Evolutionary conservation across 2,888 invertebrate genomes (phyloP).

Genomic region (Phortica magna): DNA sequence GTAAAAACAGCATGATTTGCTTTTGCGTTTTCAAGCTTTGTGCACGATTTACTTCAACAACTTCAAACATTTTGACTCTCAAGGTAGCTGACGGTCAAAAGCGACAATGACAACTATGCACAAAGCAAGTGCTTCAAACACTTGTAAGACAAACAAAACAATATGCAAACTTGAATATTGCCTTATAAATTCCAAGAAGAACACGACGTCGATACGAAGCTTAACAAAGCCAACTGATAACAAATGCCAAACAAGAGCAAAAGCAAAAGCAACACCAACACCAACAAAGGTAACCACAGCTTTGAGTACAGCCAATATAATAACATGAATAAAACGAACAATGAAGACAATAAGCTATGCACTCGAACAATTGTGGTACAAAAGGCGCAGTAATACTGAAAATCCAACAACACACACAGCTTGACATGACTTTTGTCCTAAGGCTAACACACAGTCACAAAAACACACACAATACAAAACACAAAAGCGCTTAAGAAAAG

Average conservation of each 20-base stretch:
- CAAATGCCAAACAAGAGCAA: constrained; percentile 45
- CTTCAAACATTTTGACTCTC: neutral
- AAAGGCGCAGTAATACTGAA: neutral
- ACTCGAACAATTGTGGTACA: constrained; percentile 8
- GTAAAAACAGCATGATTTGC: too few species aligned
- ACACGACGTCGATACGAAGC: neutral
- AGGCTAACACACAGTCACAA: constrained; percentile 28
- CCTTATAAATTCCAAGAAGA: constrained; percentile 51
- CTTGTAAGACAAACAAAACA: constrained; percentile 51
- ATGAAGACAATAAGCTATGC: constrained; percentile 11
- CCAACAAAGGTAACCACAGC: constrained; percentile 29
- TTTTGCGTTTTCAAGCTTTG: too few species aligned
- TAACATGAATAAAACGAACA: neutral
- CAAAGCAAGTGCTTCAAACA: constrained; percentile 47
- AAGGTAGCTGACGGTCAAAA: constrained; percentile 55
- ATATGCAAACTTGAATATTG: constrained; percentile 48
- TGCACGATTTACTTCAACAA: too few species aligned
- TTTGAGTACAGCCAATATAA: constrained; percentile 3
- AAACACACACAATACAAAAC: constrained; percentile 26
- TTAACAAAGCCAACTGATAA: constrained; percentile 52
- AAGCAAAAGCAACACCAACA: constrained; percentile 36
- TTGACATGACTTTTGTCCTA: neutral
- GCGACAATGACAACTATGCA: constrained; percentile 39
- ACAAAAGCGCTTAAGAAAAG: neutral
- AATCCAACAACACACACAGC: neutral